Evolutionary conservation across 2,797 vertebrate species (phyloP), one percentile per base, ranked within the genome.

Genomic region (Gymnoscopelus braueri): DNA sequence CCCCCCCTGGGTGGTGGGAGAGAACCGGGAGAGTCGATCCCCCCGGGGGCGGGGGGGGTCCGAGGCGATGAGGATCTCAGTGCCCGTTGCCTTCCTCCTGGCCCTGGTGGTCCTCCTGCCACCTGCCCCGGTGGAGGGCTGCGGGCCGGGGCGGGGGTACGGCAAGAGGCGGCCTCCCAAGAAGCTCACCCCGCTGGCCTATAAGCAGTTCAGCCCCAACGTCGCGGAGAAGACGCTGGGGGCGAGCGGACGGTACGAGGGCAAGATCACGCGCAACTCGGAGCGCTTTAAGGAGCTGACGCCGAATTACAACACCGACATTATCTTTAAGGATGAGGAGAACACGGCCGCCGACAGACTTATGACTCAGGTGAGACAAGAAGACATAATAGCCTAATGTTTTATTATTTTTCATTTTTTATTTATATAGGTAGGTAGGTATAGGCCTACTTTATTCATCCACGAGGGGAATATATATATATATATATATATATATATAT

Each of bases 311-410:
- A 99, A 98, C 77, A 96, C 97, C 69, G 97, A 98, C 89, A 99
- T 99, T 81, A 97, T 98, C 92, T 99, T 99, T 93, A 99, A 99
- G 88, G 97, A 99, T 94, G 97, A 99, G 87, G 98, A 99, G 95
- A 98, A 97, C 91, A 97, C 96, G 12, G 96, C 96, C 24, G 96
- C 96, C 2, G 95, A 96, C 90, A 91, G 96, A 67, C 95, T 97
- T 73, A 97, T 98, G 96, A 98, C 96, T 81, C 96, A 98, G 96
- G 96, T 98, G 93, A 93, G 87, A 67, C 53, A n/a, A 49, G 7
- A n/a, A 9, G 39, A 44, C 8, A 35, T 35, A 35, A 35, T 29
- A 29, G 32, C 32, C 32, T 35, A 4, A 32, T 35, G 5, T 29
- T 35, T 35, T 35, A 1, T 35, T 0, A 35, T 35, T 5, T 35